Evolutionary conservation across 37 sponge, comb jelly and placozoan genomes (phyloP).

Genomic region (Cladorhizidae sp.): DNA sequence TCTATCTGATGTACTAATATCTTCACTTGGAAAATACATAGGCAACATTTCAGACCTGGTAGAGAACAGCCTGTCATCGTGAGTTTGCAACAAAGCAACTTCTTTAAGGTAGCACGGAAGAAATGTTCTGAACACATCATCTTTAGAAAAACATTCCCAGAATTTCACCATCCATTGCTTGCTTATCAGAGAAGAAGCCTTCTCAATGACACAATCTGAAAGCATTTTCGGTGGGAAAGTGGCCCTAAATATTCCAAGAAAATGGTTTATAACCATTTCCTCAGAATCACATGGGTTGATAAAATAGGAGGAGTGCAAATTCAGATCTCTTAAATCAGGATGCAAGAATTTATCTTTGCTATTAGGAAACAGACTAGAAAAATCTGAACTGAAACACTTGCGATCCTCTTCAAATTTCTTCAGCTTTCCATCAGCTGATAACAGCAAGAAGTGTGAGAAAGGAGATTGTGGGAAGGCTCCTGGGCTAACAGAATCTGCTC

Average conservation of each 20-base stretch:
- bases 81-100: constrained; percentile 40
- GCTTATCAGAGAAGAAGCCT: background rate
- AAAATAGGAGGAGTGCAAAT: background rate
- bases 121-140: constrained; percentile 14
- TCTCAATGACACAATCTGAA: background rate
- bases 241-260: background rate
- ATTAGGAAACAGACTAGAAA: background rate
- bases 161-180: background rate
- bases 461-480: constrained; percentile 27
- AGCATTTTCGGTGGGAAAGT: background rate
- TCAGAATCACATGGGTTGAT: background rate
- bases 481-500: no score
- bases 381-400: background rate
- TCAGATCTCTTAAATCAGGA: background rate
- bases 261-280: background rate
- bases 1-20: background rate
- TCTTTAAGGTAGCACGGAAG: constrained; percentile 4
- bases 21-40: background rate
- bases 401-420: constrained; percentile 27
- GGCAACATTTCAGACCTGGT: constrained; percentile 1
- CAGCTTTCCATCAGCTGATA: constrained; percentile 39
- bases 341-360: constrained; percentile 1
- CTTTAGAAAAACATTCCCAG: background rate
- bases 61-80: constrained; percentile 19
- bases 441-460: constrained; percentile 33